These are phyloP conservation scores for Synergus japonicus DNA, from an alignment of 2,888 invertebrate genomes.

Conservation along the genomic window DNA sequence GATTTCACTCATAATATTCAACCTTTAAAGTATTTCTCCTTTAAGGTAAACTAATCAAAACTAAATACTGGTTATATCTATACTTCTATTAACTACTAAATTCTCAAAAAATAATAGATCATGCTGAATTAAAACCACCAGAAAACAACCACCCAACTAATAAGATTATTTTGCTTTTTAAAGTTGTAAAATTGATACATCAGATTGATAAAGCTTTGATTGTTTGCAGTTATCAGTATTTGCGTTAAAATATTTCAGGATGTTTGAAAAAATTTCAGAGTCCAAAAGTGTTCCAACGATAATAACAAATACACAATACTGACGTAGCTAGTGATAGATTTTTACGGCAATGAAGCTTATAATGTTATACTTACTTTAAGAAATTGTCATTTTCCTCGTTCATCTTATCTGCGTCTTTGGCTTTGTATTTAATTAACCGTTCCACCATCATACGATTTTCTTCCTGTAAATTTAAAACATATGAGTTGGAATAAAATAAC, in stretches of 20 bases:
- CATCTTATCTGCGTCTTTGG: slow-evolving; percentile 96
- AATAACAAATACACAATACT: slow-evolving; percentile 18
- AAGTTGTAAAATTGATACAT: slow-evolving; percentile 1
- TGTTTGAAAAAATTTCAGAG: background rate
- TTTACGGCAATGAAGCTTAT: slow-evolving; percentile 13
- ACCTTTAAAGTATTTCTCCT: background rate
- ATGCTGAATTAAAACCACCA: slow-evolving; percentile 14
- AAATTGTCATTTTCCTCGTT: slow-evolving; percentile 98
- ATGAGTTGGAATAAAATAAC: slow-evolving; percentile 26
- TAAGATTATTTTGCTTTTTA: background rate
- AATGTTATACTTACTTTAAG: slow-evolving; percentile 84
- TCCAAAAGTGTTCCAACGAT: background rate
- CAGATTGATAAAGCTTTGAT: slow-evolving; percentile 1
- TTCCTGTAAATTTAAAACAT: slow-evolving; percentile 81
- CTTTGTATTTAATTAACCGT: slow-evolving; percentile 93
- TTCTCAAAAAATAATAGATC: background rate
- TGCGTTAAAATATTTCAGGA: background rate
- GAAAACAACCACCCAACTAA: slow-evolving; percentile 19
- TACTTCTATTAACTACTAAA: background rate
- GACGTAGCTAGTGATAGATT: slow-evolving; percentile 23
- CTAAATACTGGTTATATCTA: background rate
- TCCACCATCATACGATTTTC: slow-evolving; percentile 92
- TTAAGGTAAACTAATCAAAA: slow-evolving; percentile 3
- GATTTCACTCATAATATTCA: slow-evolving; percentile 1
- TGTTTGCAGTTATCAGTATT: background rate